phyloP scores from a whole-genome alignment of 1,140 invertebrate genomes.

The Eulimnadia texana region DNA sequence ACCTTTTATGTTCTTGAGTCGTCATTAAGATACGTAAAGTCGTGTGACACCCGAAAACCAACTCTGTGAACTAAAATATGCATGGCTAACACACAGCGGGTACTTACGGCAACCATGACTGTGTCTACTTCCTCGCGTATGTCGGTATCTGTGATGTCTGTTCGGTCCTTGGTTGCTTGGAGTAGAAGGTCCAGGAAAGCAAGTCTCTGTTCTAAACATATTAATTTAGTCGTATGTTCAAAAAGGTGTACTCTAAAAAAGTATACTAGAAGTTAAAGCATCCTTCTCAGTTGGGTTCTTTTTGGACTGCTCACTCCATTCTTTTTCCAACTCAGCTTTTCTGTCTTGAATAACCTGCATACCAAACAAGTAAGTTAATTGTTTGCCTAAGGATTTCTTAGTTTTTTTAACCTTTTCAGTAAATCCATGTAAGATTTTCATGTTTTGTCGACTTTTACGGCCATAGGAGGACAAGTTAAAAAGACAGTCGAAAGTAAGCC shows the following conservation, averaged over 20 bases:
- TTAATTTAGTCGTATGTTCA: neutral
- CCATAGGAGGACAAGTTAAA: conserved; percentile 60
- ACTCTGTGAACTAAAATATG: too few relatives aligned
- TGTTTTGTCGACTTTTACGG: conserved; percentile 52
- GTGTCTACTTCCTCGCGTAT: conserved; percentile 75
- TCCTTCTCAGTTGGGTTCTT: neutral
- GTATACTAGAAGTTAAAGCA: too few relatives aligned
- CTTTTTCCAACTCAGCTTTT: neutral
- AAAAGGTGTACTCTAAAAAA: conserved; percentile 28
- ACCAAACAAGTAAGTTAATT: neutral
- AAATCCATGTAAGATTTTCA: conserved; percentile 69
- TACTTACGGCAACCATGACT: conserved; percentile 51
- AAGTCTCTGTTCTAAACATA: conserved; percentile 48
- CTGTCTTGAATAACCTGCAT: conserved; percentile 3
- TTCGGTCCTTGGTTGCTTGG: conserved; percentile 37
- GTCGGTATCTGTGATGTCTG: conserved; percentile 41
- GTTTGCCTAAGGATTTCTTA: too few relatives aligned
- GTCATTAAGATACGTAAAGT: too few relatives aligned
- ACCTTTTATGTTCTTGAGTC: too few relatives aligned
- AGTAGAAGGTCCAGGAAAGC: conserved; percentile 60
- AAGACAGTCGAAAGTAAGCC: conserved; percentile 61
- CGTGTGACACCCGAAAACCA: too few relatives aligned
- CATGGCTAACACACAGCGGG: neutral
- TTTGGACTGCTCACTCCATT: neutral
- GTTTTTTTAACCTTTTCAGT: conserved; percentile 60